phyloP scores from a whole-genome alignment of 1,140 invertebrate species.

The Fopius arisanus region DNA sequence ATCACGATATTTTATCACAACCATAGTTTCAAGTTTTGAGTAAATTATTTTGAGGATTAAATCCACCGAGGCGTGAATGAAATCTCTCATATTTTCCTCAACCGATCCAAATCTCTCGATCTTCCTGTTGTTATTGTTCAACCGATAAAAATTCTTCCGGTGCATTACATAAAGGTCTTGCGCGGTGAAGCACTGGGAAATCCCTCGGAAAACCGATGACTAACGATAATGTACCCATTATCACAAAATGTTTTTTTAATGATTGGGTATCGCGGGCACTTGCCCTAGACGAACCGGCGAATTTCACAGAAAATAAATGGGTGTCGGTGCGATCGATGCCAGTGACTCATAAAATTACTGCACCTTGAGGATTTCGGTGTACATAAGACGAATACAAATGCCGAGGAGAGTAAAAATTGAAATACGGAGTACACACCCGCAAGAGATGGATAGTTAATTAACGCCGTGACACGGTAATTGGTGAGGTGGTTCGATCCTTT shows the following conservation, averaged over 20 bases:
- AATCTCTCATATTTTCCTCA: too few species aligned
- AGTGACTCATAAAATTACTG: neutral
- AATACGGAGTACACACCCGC: neutral
- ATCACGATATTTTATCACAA: too few species aligned
- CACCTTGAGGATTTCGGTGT: neutral
- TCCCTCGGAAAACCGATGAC: neutral
- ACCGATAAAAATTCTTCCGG: too few species aligned
- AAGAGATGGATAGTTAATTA: conserved; percentile 38
- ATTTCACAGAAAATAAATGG: neutral
- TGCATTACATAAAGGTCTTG: neutral
- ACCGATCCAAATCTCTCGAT: too few species aligned
- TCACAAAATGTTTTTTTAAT: neutral
- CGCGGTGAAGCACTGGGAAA: neutral
- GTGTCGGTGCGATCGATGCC: neutral
- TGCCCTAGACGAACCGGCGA: neutral
- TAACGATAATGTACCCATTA: neutral
- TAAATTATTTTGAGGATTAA: too few species aligned
- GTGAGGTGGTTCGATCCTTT: conserved; percentile 39
- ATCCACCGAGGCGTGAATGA: too few species aligned
- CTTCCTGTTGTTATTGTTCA: too few species aligned
- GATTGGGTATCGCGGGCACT: neutral
- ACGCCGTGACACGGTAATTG: conserved; percentile 47
- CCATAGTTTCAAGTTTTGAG: too few species aligned
- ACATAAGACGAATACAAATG: too few species aligned
- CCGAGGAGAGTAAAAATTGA: too few species aligned